phyloP scores from a whole-genome alignment of 2,797 vertebrate genomes.

The Sarcophilus harrisii region DNA sequence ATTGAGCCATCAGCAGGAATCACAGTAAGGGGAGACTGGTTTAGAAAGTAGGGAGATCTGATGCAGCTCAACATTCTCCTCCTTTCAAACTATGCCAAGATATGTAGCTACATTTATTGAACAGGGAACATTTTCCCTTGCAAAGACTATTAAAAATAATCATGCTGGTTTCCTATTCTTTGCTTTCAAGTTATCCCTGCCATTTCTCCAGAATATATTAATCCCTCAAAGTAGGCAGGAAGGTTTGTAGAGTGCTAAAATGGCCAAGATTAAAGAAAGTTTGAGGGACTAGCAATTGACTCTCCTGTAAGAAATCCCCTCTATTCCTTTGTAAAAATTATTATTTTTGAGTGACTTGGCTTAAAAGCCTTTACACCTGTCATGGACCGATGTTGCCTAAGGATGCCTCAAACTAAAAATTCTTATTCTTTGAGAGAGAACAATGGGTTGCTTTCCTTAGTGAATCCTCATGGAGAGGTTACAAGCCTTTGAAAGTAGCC shows the following conservation, averaged over 20 bases:
- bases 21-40: background rate
- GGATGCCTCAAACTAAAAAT: background rate
- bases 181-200: conserved; percentile 35
- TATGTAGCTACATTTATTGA: conserved; percentile 12
- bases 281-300: background rate
- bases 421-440: background rate
- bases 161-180: conserved; percentile 37
- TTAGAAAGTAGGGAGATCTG: background rate
- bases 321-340: background rate
- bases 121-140: conserved; percentile 22
- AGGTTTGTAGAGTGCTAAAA: background rate
- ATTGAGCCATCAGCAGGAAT: background rate
- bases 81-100: background rate
- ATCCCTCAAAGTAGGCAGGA: conserved; percentile 2
- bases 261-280: background rate
- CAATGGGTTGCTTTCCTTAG: background rate
- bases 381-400: background rate
- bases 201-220: conserved; percentile 37
- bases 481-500: background rate
- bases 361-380: background rate
- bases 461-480: background rate
- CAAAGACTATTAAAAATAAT: conserved; percentile 54
- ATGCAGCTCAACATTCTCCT: background rate
- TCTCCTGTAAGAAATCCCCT: background rate
- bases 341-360: background rate